Base-by-base conservation (phyloP, 2,888 invertebrate genomes). In the Pristionchus japonicus region DNA sequence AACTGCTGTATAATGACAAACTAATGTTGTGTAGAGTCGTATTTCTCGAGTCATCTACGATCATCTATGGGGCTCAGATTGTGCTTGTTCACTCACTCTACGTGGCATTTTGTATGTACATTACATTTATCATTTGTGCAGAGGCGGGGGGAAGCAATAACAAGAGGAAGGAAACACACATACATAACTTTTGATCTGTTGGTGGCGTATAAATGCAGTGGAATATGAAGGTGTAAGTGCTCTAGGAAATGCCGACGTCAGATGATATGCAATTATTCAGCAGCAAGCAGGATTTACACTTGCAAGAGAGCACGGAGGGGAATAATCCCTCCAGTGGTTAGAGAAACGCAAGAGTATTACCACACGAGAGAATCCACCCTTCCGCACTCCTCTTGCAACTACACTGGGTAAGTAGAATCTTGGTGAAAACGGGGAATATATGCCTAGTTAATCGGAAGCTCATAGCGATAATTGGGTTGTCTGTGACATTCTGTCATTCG, bases 121-220 rank as follows among this genome's bases (percentile, higher is more conserved):
- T 70, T 37, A 70, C 70, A 70, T 70, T 70, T 70, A 70, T 70
- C 70, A 70, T 40, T 37, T 70, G 70, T 70, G 70, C 70, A 57
- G 57, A 57, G 57, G 57, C 57, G 23, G 57, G 20, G 0, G n/a
- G n/a, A 37, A 70, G 70, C 37, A 64, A 70, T 70, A 70, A 37
- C 37, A 70, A 70, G 64, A 13, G 13, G 27, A 17, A 27, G 64
- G 64, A 34, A 67, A 6, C 64, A 67, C n/a, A n/a, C 27, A 70
- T 70, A 34, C 70, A 37, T 37, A 70, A 37, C 57, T 15, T 70
- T 70, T 70, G 70, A 37, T 70, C 70, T 70, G 37, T 34, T 17
- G 17, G 49, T 52, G 57, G 43, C 0, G n/a, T 70, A 37, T 34
- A 37, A 34, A 64, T 31, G 64, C 64, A 27, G 31, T 31, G 70